Evolutionary conservation across 2,888 invertebrate species (phyloP).

Genomic region (Polydrusus tereticollis): DNA sequence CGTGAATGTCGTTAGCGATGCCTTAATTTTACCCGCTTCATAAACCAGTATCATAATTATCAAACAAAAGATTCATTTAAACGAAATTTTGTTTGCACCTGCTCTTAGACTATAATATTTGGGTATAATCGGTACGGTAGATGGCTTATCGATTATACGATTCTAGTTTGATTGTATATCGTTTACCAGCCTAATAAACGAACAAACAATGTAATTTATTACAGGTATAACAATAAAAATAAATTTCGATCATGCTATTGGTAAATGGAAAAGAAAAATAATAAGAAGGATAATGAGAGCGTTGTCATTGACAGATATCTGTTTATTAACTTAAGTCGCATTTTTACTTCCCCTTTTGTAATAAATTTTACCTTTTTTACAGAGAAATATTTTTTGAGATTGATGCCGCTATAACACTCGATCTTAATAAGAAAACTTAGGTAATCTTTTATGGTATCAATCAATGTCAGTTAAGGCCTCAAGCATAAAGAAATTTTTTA

Average conservation of each 20-base stretch:
- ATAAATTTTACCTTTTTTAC: constrained; percentile 7
- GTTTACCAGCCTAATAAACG: background rate
- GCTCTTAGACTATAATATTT: too few species aligned
- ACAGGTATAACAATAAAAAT: background rate
- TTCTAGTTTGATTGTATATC: background rate
- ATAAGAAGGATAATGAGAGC: background rate
- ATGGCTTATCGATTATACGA: too few species aligned
- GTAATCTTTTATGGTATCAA: constrained; percentile 9
- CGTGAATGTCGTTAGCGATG: too few species aligned
- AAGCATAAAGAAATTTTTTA: constrained; percentile 10
- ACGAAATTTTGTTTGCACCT: too few species aligned
- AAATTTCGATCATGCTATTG: background rate
- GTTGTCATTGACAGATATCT: constrained; percentile 13
- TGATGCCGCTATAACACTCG: constrained; percentile 12
- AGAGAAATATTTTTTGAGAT: constrained; percentile 6
- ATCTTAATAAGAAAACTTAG: constrained; percentile 18
- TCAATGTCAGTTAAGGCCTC: constrained; percentile 9
- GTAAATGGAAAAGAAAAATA: background rate
- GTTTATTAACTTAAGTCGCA: constrained; percentile 7
- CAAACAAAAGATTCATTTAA: too few species aligned
- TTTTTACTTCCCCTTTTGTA: constrained; percentile 8
- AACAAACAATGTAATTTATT: too few species aligned
- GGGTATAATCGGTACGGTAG: too few species aligned
- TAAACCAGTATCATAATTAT: too few species aligned
- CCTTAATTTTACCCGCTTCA: too few species aligned